Percentiles rank a stretch among this genome's conserved stretches.
phyloP scores from a whole-genome alignment of 2,113 vertebrate species.

The Halichoerus grypus region DNA sequence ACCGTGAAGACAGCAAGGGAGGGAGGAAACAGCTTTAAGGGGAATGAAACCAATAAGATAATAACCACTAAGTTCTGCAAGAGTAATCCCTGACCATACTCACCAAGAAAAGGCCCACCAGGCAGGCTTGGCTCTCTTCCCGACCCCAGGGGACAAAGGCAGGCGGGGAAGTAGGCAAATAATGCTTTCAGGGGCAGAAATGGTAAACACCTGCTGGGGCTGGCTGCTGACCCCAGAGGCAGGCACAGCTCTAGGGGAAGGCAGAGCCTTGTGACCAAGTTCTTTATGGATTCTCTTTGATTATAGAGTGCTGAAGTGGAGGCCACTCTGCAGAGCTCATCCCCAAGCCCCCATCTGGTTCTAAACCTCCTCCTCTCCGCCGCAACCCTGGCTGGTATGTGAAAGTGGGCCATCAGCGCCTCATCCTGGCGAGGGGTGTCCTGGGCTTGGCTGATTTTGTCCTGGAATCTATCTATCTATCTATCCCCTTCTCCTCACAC shows the following conservation, averaged over 20 bases:
- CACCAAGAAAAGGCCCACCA: no score
- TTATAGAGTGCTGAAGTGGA: neutral
- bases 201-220: neutral
- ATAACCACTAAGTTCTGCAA: neutral
- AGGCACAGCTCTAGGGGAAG: neutral
- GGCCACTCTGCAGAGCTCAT: neutral
- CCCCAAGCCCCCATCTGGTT: neutral
- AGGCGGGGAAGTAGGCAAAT: neutral
- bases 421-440: neutral
- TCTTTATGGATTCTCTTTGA: neutral
- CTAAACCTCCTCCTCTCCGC: neutral
- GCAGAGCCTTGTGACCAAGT: neutral
- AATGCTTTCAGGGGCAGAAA: neutral
- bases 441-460: neutral
- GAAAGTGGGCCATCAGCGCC: neutral
- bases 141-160: neutral
- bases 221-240: neutral
- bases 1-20: neutral
- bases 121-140: conserved; percentile 8
- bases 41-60: neutral
- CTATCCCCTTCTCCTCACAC: neutral
- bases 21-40: neutral
- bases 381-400: no score
- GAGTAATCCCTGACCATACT: neutral
- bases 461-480: neutral